These are phyloP conservation scores for Hydroisotoma schaefferi DNA, from an alignment of 2,888 invertebrate species.

Conservation along the genomic window DNA sequence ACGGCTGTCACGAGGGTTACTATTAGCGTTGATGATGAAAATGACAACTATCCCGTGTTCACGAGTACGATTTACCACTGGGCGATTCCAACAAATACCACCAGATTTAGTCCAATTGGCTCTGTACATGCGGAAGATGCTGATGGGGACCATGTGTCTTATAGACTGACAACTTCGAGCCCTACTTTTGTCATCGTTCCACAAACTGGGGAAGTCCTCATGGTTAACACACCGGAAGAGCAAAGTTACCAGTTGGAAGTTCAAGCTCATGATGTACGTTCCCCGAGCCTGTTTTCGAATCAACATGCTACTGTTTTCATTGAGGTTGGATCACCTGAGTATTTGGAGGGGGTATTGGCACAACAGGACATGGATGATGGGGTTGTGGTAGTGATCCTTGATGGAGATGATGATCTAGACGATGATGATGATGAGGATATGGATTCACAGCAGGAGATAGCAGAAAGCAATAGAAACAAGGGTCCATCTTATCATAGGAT, in stretches of 20 bases:
- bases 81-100: slow-evolving; percentile 59
- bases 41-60: slow-evolving; percentile 87
- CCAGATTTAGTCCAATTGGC: slow-evolving; percentile 76
- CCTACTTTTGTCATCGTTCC: slow-evolving; percentile 84
- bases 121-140: slow-evolving; percentile 81
- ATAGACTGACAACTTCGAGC: slow-evolving; percentile 73
- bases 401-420: slow-evolving; percentile 54
- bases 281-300: slow-evolving; percentile 67
- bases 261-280: slow-evolving; percentile 76
- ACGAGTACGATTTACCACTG: slow-evolving; percentile 74
- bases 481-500: slow-evolving; percentile 39
- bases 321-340: slow-evolving; percentile 59
- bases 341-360: slow-evolving; percentile 53
- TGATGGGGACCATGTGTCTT: slow-evolving; percentile 89
- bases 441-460: neutral
- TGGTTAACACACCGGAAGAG: slow-evolving; percentile 71
- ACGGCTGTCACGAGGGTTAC: slow-evolving; percentile 74
- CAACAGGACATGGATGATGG: slow-evolving; percentile 52
- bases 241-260: slow-evolving; percentile 68
- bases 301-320: slow-evolving; percentile 72
- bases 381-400: slow-evolving; percentile 43
- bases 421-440: slow-evolving; percentile 40
- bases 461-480: slow-evolving; percentile 12
- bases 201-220: slow-evolving; percentile 82
- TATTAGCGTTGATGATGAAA: slow-evolving; percentile 76